phyloP scores from a whole-genome alignment of 2,888 invertebrate species.

The Nymphalis c-album region DNA sequence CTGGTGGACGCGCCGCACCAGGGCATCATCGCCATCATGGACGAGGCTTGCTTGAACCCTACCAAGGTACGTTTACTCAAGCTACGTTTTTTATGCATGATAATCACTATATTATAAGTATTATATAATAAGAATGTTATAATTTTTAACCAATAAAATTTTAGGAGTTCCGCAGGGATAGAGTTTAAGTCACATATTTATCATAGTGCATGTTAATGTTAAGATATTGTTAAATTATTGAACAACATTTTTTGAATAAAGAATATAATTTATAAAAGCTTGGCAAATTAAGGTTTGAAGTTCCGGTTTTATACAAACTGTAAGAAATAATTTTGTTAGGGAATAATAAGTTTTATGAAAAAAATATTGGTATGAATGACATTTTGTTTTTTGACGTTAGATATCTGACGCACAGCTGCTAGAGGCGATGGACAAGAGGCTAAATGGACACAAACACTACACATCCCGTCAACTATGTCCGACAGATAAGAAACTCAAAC shows the following conservation, averaged over 20 bases:
- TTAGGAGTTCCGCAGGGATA: not conserved
- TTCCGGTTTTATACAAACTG: too few relatives aligned
- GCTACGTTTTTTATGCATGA: too few relatives aligned
- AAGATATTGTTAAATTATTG: too few relatives aligned
- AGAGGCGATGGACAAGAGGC: conserved; percentile 95
- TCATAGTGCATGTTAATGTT: not conserved
- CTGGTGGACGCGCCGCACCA: conserved; percentile 96
- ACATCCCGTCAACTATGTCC: conserved; percentile 92
- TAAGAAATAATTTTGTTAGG: too few relatives aligned
- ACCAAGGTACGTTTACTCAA: conserved; percentile 89
- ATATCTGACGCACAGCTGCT: conserved; percentile 89
- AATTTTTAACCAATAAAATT: not conserved
- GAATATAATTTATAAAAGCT: too few relatives aligned
- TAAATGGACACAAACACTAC: conserved; percentile 93
- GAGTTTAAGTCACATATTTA: not conserved
- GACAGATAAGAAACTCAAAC: conserved; percentile 89
- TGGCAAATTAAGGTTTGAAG: too few relatives aligned
- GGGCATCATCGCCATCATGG: conserved; percentile 95
- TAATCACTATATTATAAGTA: too few relatives aligned
- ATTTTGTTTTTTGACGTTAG: conserved; percentile 43
- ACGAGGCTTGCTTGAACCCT: conserved; percentile 97
- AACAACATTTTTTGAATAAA: too few relatives aligned
- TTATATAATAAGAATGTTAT: too few relatives aligned
- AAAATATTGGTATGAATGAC: too few relatives aligned
- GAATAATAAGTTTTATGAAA: not conserved